Conservation (phyloP, 2,888 invertebrate genomes). For the Chouioia cunea region DNA sequence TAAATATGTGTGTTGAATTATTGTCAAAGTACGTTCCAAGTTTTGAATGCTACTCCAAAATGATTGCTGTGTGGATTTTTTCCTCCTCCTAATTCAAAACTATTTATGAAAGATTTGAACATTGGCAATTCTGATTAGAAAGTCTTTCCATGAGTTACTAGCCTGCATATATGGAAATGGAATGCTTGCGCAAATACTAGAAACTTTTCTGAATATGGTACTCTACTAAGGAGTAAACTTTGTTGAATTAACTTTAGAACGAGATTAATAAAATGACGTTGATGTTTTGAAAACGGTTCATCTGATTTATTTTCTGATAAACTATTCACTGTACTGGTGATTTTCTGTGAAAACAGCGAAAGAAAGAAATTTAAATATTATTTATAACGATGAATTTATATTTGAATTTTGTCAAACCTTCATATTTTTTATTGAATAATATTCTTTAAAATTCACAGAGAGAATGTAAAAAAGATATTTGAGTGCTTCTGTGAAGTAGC, state of each 20-base stretch:
- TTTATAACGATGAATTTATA: constrained; percentile 12
- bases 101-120: constrained; percentile 10
- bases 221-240: constrained; percentile 2
- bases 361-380: background rate
- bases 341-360: no score
- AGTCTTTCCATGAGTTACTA: constrained; percentile 26
- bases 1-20: no score
- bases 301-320: no score
- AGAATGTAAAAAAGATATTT: constrained; percentile 83
- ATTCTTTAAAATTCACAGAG: constrained; percentile 69
- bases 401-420: background rate
- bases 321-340: no score
- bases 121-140: constrained; percentile 34
- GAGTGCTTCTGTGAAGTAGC: constrained; percentile 88
- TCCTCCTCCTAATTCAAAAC: no score
- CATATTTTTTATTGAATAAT: constrained; percentile 11
- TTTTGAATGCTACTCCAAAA: no score
- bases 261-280: no score
- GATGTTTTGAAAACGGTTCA: no score
- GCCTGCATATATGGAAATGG: constrained; percentile 37
- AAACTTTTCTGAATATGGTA: constrained; percentile 35
- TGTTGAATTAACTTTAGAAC: constrained; percentile 4
- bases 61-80: no score
- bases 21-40: no score
- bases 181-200: constrained; percentile 40